Evolutionary conservation across 2,113 vertebrate species (phyloP).

Genomic region (Chelonoidis abingdonii): DNA sequence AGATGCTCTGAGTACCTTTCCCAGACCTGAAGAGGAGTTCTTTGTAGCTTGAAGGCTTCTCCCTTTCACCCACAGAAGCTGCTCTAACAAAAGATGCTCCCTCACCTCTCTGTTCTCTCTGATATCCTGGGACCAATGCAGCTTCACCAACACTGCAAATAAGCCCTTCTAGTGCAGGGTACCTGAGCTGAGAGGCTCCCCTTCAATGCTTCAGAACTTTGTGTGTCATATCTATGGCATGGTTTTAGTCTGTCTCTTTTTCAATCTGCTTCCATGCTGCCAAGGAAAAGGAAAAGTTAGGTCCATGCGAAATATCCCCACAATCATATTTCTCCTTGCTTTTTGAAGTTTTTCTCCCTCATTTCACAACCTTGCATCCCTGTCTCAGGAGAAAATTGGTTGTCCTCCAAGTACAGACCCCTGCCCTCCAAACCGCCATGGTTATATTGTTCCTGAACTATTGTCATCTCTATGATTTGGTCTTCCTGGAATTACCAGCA

Average conservation of each 20-base stretch:
- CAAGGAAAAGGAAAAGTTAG: neutral
- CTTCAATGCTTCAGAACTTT: neutral
- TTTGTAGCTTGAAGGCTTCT: neutral
- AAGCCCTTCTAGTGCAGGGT: neutral
- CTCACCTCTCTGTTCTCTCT: neutral
- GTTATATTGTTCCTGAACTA: neutral
- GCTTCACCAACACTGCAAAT: neutral
- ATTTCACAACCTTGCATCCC: neutral
- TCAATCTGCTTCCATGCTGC: neutral
- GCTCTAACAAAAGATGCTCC: neutral
- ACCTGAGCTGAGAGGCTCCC: neutral
- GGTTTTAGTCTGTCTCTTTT: neutral
- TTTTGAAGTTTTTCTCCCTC: neutral
- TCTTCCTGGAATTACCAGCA: neutral
- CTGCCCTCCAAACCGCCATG: neutral
- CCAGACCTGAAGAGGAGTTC: neutral
- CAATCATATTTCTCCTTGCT: neutral
- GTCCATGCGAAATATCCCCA: neutral
- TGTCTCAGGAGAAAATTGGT: neutral
- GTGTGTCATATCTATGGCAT: conserved; percentile 1
- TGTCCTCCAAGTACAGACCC: neutral
- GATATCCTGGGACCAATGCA: neutral
- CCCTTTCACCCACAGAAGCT: neutral
- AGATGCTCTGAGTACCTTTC: neutral
- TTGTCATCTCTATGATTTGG: neutral